phyloP scores from a whole-genome alignment of 2,888 invertebrate species.

The Junonia oenone region DNA sequence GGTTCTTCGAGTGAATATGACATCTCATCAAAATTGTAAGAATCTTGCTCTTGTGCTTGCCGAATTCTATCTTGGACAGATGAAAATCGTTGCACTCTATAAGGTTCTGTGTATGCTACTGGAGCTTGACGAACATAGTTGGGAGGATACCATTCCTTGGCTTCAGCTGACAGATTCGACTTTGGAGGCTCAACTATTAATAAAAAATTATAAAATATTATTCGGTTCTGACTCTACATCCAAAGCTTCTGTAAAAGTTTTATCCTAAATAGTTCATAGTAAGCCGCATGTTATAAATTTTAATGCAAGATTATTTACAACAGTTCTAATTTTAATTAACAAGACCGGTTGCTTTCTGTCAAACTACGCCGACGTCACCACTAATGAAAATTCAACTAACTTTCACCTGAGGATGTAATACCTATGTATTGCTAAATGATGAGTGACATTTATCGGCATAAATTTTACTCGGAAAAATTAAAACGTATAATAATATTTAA shows the following conservation, averaged over 20 bases:
- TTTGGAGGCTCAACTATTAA: conserved; percentile 54
- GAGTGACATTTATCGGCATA: conserved; percentile 33
- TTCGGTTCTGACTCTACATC: background rate
- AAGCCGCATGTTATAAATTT: background rate
- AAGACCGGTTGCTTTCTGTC: conserved; percentile 46
- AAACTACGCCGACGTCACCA: conserved; percentile 65
- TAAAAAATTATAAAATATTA: background rate
- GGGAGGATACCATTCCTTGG: conserved; percentile 81
- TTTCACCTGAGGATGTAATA: conserved; percentile 61
- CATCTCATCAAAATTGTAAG: conserved; percentile 66
- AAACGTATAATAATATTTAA: background rate
- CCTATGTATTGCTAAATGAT: conserved; percentile 44
- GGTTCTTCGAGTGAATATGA: conserved; percentile 64
- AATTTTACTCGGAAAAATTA: background rate
- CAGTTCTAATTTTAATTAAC: conserved; percentile 1
- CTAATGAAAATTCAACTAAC: conserved; percentile 65
- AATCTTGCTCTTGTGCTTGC: conserved; percentile 66
- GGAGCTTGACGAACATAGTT: conserved; percentile 63
- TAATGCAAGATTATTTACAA: conserved; percentile 1
- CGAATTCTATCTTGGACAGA: conserved; percentile 70
- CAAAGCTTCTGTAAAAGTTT: background rate
- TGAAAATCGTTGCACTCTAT: conserved; percentile 52
- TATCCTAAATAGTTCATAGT: background rate
- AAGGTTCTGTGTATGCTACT: conserved; percentile 54
- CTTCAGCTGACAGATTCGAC: conserved; percentile 77